A percentile compares a stretch with the other conserved stretches of the same genome.
These are phyloP conservation scores for Callipepla californica DNA, from an alignment of 2,113 vertebrate genomes.

Conservation along the genomic window DNA sequence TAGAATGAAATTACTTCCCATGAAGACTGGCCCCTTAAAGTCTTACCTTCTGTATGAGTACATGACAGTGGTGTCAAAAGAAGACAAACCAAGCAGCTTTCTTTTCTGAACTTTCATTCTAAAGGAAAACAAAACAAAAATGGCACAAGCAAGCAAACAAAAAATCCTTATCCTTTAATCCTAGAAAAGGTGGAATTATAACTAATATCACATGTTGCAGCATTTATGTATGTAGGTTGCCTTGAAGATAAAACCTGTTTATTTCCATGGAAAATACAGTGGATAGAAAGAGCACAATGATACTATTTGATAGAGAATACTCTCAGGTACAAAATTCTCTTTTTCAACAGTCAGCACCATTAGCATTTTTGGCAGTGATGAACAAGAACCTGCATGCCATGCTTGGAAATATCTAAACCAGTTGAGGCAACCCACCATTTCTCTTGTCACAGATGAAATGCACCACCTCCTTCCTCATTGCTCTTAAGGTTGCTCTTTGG, in stretches of 20 bases:
- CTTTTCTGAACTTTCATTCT: not conserved
- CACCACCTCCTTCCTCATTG: not conserved
- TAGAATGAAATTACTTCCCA: not conserved
- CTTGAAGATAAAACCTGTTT: not conserved
- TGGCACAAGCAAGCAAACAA: not conserved
- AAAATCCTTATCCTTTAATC: rapidly evolving
- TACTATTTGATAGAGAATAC: not conserved
- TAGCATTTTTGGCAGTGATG: not conserved
- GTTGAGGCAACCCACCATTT: not conserved
- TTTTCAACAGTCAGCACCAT: not conserved
- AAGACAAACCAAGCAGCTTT: not conserved
- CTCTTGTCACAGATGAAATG: not conserved
- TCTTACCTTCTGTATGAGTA: not conserved
- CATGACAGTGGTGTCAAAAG: not conserved
- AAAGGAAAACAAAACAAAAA: not conserved
- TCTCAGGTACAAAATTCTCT: not conserved
- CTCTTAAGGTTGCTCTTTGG: no score
- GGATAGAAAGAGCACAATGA: not conserved
- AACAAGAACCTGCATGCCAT: not conserved
- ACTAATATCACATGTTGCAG: not conserved
- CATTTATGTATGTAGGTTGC: not conserved
- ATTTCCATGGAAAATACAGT: not conserved
- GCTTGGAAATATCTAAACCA: not conserved
- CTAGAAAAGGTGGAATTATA: not conserved
- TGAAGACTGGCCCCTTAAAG: not conserved